phyloP scores from a whole-genome alignment of 92 coral and sea anemone genomes.

The Hydrozoanthus gracilis region DNA sequence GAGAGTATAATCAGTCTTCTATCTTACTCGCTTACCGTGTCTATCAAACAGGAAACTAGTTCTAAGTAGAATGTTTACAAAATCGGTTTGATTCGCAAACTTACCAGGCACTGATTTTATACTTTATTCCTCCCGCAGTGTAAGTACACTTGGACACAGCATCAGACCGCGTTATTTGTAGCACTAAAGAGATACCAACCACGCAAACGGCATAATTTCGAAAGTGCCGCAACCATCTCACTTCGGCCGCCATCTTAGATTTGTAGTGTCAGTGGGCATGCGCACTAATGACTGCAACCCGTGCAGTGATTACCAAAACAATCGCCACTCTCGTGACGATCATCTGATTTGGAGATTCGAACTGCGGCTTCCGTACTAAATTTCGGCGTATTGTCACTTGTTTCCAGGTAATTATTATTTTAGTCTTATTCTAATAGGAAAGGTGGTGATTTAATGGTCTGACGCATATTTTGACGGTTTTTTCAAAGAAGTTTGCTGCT shows the following conservation, averaged over 20 bases:
- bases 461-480: not conserved
- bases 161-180: slow-evolving; percentile 28
- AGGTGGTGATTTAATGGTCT: not conserved
- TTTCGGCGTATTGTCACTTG: not conserved
- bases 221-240: slow-evolving; percentile 39
- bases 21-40: not conserved
- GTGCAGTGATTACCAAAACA: slow-evolving; percentile 14
- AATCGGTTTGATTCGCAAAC: not conserved
- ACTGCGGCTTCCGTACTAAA: too few relatives aligned
- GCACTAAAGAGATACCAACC: slow-evolving; percentile 4
- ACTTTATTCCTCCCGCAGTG: slow-evolving; percentile 43
- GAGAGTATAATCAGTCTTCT: not conserved
- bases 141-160: slow-evolving; percentile 57
- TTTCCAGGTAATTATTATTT: slow-evolving; percentile 5
- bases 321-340: slow-evolving; percentile 60
- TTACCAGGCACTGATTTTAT: slow-evolving; percentile 67
- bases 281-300: slow-evolving; percentile 45
- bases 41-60: not conserved
- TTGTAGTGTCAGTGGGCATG: slow-evolving; percentile 56
- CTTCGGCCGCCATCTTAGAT: slow-evolving; percentile 86
- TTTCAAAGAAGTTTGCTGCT: not conserved
- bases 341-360: slow-evolving; percentile 22
- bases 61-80: not conserved
- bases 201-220: slow-evolving; percentile 15
- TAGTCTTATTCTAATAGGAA: not conserved